Evolutionary conservation across 2,113 vertebrate species (phyloP).

Genomic region (Calypte anna): DNA sequence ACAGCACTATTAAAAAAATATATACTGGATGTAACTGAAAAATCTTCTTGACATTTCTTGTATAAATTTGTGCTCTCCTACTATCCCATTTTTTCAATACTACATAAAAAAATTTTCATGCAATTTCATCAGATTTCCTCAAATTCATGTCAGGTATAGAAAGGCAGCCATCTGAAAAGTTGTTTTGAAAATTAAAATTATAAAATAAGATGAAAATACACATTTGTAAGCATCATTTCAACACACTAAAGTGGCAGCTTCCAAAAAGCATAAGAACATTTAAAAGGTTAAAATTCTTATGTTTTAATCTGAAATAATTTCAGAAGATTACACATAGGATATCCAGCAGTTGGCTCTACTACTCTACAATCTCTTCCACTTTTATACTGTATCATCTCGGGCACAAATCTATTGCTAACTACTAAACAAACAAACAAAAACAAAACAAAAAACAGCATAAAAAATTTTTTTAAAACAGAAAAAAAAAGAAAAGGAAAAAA

Average conservation of each 20-base stretch:
- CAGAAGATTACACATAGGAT: background rate
- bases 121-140: background rate
- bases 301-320: background rate
- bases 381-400: background rate
- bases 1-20: conserved; percentile 83
- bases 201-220: background rate
- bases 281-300: background rate
- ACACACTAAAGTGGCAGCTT: background rate
- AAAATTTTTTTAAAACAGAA: no score
- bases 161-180: background rate
- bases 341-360: background rate
- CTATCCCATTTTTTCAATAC: background rate
- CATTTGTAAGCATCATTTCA: background rate
- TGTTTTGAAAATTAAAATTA: background rate
- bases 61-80: background rate
- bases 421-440: no score
- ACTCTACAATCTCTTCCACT: background rate
- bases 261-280: background rate
- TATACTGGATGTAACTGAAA: background rate
- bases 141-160: background rate
- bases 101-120: background rate
- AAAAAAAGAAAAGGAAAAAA: no score
- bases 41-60: background rate
- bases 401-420: background rate
- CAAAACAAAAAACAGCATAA: no score